Evolutionary conservation across 2,797 vertebrate species (phyloP), one percentile per base, ranked within the genome.

Genomic region (Lacerta agilis): DNA sequence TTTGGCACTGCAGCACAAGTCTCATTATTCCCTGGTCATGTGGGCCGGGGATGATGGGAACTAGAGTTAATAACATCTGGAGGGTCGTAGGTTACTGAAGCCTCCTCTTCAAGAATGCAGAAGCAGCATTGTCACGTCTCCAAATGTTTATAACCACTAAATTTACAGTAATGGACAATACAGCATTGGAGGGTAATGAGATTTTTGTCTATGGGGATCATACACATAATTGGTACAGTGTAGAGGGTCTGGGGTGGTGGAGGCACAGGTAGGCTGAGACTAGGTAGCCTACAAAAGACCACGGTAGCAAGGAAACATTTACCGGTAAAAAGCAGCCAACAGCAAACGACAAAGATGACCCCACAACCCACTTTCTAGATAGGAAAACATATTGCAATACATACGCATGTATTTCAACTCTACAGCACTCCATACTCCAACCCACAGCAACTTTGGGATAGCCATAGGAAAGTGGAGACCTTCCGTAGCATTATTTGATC

Each of bases 371-470:
- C 17, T 27, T 80, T 15, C 25, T 27, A 73, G 55, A 6, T 18
- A 10, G 15, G 8, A 38, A 82, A 61, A 20, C 18, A 49, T 25
- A 81, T 33, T 25, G 58, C 64, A 87, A 64, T 89, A 80, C 83
- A 25, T 78, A 83, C 87, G 33, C 20, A 58, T 41, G 61, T 77
- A 33, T 11, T 79, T 2, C 11, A 67, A 75, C 25, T 82, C 79
- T n/a, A 71, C 33, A 83, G 75, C 36, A 79, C 45, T 27, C 75
- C 76, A 71, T 43, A 79, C 18, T 58, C 66, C 76, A 88, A 83
- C 43, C 33, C 33, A 83, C 75, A 83, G 45, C 81, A 83, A 78
- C 18, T 36, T 83, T 83, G 76, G 23, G 13, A 77, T 7, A 41
- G 25, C 17, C 29, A 49, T 17, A 61, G 49, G 11, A 77, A 4